Base-by-base conservation (phyloP, 2,797 vertebrate genomes). In the Mus spretus region DNA sequence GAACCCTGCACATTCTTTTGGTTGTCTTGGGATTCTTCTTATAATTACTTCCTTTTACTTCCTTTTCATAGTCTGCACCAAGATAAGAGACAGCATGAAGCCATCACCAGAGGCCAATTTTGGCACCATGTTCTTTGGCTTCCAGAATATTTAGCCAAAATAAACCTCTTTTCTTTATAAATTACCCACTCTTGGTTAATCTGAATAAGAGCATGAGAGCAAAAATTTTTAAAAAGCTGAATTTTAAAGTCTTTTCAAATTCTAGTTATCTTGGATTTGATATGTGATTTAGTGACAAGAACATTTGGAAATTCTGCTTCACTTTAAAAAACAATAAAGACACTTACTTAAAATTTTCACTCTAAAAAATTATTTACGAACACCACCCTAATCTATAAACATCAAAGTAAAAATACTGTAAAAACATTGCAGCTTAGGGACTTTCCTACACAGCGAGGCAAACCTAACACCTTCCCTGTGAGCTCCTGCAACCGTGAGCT, bases 231-330 rank as follows among this genome's bases (percentile, higher is more conserved):
- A 72, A 96, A 96, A 89, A 8, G 59, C 34, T 86, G 70, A 37
- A 94, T 67, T 93, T 94, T 78, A 67, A 95, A 83, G 65, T 70
- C 22, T 59, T 84, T 95, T 92, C 74, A 93, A 96, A 53, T 87
- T 90, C 44, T 26, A 77, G 31, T 53, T 28, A 89, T 72, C 6
- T 24, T 83, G 26, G 44, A 72, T 63, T 89, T 89, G 40, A 86
- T 75, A 78, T 67, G 80, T 67, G 34, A 92, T 90, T 83, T 28
- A 89, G 22, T 75, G 78, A 89, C 37, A 40, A 65, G n/a, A 28
- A n/a, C 94, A 90, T 95, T 85, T 40, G 63, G 55, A 91, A 94
- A 93, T 85, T 57, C 20, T 80, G 37, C 24, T 93, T 85, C 81
- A 75, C 40, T 89, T 91, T 12, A 37, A 59, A 77, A 75, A 55